These are phyloP conservation scores for Burhinus oedicnemus DNA, from an alignment of 2,113 vertebrate genomes.

Conservation along the genomic window DNA sequence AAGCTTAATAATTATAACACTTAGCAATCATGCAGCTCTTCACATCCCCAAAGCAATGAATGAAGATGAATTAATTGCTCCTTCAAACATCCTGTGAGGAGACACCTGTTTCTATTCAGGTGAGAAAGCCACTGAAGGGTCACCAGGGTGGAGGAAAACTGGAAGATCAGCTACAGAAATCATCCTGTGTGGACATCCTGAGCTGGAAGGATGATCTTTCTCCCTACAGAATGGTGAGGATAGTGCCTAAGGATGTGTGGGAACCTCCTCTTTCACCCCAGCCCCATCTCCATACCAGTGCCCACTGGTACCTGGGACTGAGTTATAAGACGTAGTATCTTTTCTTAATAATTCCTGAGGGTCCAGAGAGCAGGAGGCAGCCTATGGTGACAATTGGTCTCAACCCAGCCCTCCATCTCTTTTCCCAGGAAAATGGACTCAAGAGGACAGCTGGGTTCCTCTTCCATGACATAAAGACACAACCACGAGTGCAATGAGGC, in stretches of 20 bases:
- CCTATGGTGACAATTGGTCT: background rate
- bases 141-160: background rate
- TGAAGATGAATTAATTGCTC: background rate
- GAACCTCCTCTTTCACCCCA: background rate
- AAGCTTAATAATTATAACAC: background rate
- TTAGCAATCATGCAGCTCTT: background rate
- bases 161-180: background rate
- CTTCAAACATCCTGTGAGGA: background rate
- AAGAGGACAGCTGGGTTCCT: background rate
- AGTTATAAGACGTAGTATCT: background rate
- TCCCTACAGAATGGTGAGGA: background rate
- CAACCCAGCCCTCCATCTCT: background rate
- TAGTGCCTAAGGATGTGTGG: background rate
- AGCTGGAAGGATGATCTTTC: background rate
- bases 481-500: accelerated
- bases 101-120: background rate
- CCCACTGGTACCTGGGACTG: background rate
- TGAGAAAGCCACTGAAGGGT: background rate
- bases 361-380: background rate
- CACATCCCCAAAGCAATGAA: background rate
- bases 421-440: background rate
- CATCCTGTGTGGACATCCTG: background rate
- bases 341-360: background rate
- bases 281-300: background rate
- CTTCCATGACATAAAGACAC: background rate